A percentile compares a stretch with the other conserved stretches of the same genome.
Evolutionary conservation across 2,888 invertebrate genomes (phyloP).

Genomic region (Dascillus cervinus): DNA sequence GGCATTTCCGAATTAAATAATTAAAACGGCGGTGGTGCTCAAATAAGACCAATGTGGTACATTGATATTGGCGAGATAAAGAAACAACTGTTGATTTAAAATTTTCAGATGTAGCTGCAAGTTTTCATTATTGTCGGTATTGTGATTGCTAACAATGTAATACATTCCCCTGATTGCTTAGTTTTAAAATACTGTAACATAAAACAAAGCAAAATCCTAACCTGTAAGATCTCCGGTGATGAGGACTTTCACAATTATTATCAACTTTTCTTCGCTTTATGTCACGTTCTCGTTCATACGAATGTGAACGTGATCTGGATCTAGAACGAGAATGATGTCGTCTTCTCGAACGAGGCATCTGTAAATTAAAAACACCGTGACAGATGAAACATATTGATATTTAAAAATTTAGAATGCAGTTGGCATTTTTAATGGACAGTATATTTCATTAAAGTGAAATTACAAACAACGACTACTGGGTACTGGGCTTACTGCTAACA

Average conservation of each 20-base stretch:
- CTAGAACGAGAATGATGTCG: conserved; percentile 64
- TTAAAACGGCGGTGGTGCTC: no score
- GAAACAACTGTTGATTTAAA: background rate
- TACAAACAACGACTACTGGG: no score
- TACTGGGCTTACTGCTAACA: no score
- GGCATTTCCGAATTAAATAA: no score
- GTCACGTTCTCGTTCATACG: conserved; percentile 59
- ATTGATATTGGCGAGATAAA: background rate
- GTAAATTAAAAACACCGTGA: conserved; percentile 30
- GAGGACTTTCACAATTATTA: conserved; percentile 49
- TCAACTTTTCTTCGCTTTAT: conserved; percentile 68
- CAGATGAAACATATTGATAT: conserved; percentile 3
- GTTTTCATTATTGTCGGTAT: background rate
- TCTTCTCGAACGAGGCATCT: conserved; percentile 81
- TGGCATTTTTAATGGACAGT: no score
- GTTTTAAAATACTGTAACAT: conserved; percentile 1
- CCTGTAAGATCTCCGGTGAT: conserved; percentile 54
- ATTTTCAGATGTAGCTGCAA: background rate
- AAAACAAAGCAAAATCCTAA: conserved; percentile 34
- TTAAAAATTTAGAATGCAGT: no score
- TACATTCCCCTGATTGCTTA: no score
- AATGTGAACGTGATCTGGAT: conserved; percentile 48
- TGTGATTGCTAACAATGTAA: no score
- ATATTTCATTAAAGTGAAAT: conserved; percentile 4
- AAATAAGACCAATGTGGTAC: conserved; percentile 1